Conservation (phyloP, 2,797 vertebrate species). For the Myripristis murdjan region DNA sequence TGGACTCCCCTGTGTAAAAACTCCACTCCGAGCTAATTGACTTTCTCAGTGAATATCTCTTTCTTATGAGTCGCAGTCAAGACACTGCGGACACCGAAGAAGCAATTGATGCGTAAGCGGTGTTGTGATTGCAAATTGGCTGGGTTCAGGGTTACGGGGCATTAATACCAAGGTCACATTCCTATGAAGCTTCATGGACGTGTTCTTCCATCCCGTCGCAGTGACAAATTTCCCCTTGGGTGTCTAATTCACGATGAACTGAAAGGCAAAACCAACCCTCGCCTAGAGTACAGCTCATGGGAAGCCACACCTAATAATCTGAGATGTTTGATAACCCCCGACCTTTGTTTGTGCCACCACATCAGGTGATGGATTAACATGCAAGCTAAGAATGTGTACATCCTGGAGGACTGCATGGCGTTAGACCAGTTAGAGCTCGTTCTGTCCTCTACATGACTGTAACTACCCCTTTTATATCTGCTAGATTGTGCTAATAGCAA, state of each 20-base stretch:
- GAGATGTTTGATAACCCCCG: background rate
- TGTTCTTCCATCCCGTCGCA: slow-evolving; percentile 28
- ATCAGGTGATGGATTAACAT: slow-evolving; percentile 12
- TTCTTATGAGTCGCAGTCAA: slow-evolving; percentile 56
- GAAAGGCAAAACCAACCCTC: background rate
- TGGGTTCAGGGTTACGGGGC: slow-evolving; percentile 46
- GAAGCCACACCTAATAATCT: slow-evolving; percentile 22
- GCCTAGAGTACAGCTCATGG: slow-evolving; percentile 9
- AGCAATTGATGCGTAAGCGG: slow-evolving; percentile 27
- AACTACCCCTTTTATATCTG: slow-evolving; percentile 61
- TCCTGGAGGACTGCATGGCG: slow-evolving; percentile 83
- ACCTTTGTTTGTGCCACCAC: no score
- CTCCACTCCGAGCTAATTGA: slow-evolving; percentile 19
- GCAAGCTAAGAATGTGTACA: slow-evolving; percentile 37
- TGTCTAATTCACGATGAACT: background rate
- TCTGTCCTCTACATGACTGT: slow-evolving; percentile 73
- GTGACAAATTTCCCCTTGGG: background rate
- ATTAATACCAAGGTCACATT: slow-evolving; percentile 46
- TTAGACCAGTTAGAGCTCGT: slow-evolving; percentile 78
- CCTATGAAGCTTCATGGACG: slow-evolving; percentile 27
- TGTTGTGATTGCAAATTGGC: slow-evolving; percentile 24
- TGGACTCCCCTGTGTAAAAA: slow-evolving; percentile 44
- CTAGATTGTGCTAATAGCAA: slow-evolving; percentile 69
- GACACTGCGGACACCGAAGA: slow-evolving; percentile 46
- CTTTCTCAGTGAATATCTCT: slow-evolving; percentile 25